A percentile compares a stretch with the other conserved stretches of the same genome.
Conservation (phyloP, 2,888 invertebrate genomes). For the Heliothis peltigera region DNA sequence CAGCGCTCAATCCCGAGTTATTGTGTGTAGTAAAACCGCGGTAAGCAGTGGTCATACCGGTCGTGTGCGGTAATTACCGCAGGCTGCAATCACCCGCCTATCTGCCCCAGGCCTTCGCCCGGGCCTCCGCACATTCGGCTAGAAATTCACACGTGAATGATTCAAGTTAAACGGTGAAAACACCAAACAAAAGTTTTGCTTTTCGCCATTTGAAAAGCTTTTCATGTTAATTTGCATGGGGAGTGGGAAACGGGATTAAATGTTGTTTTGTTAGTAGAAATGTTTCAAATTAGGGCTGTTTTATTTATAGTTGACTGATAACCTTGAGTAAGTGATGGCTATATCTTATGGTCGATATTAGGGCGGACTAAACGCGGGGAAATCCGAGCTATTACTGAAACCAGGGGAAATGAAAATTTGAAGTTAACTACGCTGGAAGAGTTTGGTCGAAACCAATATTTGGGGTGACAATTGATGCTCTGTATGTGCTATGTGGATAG, state of each 20-base stretch:
- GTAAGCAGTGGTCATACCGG: conserved; percentile 48
- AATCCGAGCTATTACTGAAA: neutral
- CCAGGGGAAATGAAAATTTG: neutral
- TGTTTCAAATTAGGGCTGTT: conserved; percentile 40
- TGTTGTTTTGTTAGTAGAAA: conserved; percentile 52
- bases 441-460: neutral
- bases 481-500: too few species aligned
- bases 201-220: conserved; percentile 55
- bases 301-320: conserved; percentile 26
- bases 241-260: conserved; percentile 52
- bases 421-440: neutral
- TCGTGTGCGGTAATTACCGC: conserved; percentile 53
- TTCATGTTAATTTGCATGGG: conserved; percentile 55
- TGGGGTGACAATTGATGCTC: too few species aligned
- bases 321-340: conserved; percentile 14
- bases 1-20: conserved; percentile 44
- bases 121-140: conserved; percentile 38
- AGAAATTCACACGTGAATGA: conserved; percentile 51
- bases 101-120: conserved; percentile 42
- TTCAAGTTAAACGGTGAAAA: conserved; percentile 49
- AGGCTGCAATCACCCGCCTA: conserved; percentile 52
- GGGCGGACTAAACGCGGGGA: neutral
- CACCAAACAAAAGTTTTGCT: conserved; percentile 56
- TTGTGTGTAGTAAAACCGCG: conserved; percentile 54
- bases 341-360: neutral